Base-by-base conservation (phyloP, 2,888 invertebrate species). In the Orchesellides sinensis region DNA sequence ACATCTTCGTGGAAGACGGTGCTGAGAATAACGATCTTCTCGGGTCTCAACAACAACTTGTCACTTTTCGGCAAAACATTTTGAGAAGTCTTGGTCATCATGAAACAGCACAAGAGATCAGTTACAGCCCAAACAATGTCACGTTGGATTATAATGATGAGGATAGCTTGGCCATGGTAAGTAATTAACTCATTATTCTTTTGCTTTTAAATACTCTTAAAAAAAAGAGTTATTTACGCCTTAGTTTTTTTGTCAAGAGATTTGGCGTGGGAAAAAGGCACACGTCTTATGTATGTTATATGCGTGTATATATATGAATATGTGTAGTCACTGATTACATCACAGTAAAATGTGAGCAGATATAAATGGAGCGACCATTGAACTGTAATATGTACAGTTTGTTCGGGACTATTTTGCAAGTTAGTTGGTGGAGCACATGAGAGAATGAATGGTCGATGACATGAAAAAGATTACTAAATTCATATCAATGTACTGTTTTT, bases 1-100 rank as follows among this genome's bases (percentile, higher is more conserved):
- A 73, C 56, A 73, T 66, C 56, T 2, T 70, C 27, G 47, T 56
- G 66, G 80, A 81, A 27, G 73, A 68, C 4, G 80, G 56, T 5
- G 19, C 63, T 61, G 65, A 72, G 4, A 65, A 27, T 29, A 47
- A 27, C 45, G 29, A 68, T 23, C 45, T 35, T 19, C 35, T 65
- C 19, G 80, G 73, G 59, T 81, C 80, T 73, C 80, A 81, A 59
- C 72, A 78, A 49, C 79, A 81, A 68, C 80, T 81, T 47, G 73
- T 66, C 56, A 81, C 56, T 32, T 81, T 81, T 54, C 61, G 81
- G 29, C 74, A 75, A 69, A 82, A 74, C 40, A 82, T 82, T 69
- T 29, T 82, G 17, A 82, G 69, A n/a, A 82, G 74, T 75, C 52
- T 82, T 47, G 81, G 81, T 21, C 74, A 75, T 54, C 17, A 35